A percentile compares a stretch with the other conserved stretches of the same genome.
phyloP scores from a whole-genome alignment of 1,140 invertebrate genomes.

The Caenorhabditis tropicalis region DNA sequence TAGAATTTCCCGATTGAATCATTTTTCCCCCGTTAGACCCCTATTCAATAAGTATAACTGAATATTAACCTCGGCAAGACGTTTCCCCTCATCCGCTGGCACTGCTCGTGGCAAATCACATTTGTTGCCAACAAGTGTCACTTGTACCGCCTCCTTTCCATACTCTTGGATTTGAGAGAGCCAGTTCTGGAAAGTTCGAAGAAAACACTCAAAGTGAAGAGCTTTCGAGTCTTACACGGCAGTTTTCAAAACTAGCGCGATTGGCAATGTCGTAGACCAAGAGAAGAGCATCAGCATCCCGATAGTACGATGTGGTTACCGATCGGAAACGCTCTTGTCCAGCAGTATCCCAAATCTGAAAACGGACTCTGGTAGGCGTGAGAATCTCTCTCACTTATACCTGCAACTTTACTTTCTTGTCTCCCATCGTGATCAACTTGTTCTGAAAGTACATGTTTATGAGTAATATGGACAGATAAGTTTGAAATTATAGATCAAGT shows the following conservation, averaged over 20 bases:
- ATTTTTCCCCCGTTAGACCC: background rate
- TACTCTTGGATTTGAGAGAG: constrained; percentile 68
- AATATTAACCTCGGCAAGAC: constrained; percentile 63
- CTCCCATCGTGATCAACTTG: constrained; percentile 69
- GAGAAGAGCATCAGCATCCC: constrained; percentile 94
- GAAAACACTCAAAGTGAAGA: background rate
- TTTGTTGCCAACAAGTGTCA: constrained; percentile 71
- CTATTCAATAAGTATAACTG: background rate
- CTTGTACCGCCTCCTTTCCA: constrained; percentile 68
- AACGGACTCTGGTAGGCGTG: background rate
- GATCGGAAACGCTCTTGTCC: constrained; percentile 96
- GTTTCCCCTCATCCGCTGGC: constrained; percentile 63
- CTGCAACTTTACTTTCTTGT: constrained; percentile 70
- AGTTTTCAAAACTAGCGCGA: constrained; percentile 88
- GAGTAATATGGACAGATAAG: background rate
- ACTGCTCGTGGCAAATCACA: constrained; percentile 69
- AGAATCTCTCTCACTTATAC: constrained; percentile 48
- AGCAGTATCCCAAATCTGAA: constrained; percentile 91
- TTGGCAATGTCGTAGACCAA: constrained; percentile 96
- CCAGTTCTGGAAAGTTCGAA: constrained; percentile 66
- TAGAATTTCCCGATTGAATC: background rate
- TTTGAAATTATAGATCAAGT: no score
- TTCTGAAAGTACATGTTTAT: constrained; percentile 63
- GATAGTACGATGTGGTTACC: constrained; percentile 96
- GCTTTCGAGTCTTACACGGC: constrained; percentile 59